Evolutionary conservation across 1,140 invertebrate species (phyloP).

Genomic region (Drosophila saltans): DNA sequence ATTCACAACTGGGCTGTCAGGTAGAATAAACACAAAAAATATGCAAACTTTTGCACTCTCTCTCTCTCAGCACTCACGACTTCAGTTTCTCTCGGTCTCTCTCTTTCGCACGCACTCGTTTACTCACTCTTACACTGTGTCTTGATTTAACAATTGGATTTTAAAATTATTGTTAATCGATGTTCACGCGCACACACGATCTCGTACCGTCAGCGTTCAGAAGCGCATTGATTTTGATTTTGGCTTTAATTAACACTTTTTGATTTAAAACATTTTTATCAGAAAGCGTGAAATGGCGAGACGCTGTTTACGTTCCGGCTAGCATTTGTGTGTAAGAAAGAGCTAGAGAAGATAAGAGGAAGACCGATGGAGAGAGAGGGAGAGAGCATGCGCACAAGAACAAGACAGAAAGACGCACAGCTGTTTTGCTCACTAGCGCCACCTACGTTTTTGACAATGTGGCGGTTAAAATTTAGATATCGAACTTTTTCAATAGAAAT

Average conservation of each 20-base stretch:
- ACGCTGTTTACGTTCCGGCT: constrained; percentile 76
- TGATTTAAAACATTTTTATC: constrained; percentile 81
- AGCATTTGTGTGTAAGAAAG: constrained; percentile 32
- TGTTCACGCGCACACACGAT: constrained; percentile 64
- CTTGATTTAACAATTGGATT: constrained; percentile 35
- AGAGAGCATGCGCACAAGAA: constrained; percentile 43
- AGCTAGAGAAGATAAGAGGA: constrained; percentile 22
- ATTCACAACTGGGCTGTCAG: constrained; percentile 63
- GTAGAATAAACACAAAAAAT: constrained; percentile 63
- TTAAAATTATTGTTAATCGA: constrained; percentile 33
- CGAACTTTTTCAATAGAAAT: too few relatives aligned
- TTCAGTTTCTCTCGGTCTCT: neutral
- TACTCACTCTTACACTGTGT: constrained; percentile 45
- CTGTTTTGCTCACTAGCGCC: constrained; percentile 18
- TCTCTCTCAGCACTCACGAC: neutral
- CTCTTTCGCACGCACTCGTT: constrained; percentile 30
- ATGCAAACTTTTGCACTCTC: constrained; percentile 41
- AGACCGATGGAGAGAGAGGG: constrained; percentile 21
- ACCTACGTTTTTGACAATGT: neutral
- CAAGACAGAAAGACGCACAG: constrained; percentile 20
- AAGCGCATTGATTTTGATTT: constrained; percentile 79
- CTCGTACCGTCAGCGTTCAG: constrained; percentile 68
- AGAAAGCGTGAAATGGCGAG: constrained; percentile 72
- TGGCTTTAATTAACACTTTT: constrained; percentile 77
- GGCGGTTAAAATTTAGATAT: neutral